Percentiles rank a stretch among this genome's conserved stretches.
Conservation (phyloP, 2,797 vertebrate genomes). For the Buphagus erythrorhynchus region DNA sequence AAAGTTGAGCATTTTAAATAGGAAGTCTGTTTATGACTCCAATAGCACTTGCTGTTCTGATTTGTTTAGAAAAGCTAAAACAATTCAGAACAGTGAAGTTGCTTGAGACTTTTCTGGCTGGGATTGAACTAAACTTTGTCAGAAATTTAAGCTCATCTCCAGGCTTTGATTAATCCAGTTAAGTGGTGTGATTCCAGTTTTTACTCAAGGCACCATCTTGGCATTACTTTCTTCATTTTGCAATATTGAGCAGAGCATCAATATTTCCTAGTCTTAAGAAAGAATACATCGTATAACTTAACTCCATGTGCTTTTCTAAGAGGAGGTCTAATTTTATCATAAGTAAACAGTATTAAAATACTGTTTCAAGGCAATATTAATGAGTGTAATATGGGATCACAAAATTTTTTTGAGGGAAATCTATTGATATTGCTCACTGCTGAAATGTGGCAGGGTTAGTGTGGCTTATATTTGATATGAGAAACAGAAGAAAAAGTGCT, state of each 20-base stretch:
- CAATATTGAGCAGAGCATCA: background rate
- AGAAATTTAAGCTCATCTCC: slow-evolving; percentile 30
- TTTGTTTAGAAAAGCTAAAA: slow-evolving; percentile 65
- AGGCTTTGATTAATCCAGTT: slow-evolving; percentile 19
- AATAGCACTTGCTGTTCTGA: slow-evolving; percentile 67
- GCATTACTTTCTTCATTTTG: background rate
- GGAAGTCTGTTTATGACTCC: slow-evolving; percentile 68
- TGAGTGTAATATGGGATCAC: background rate
- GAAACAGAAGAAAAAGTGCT: background rate
- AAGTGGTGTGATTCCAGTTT: background rate
- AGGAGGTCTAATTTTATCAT: background rate
- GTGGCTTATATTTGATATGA: background rate
- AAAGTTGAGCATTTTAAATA: slow-evolving; percentile 67
- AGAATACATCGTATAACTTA: background rate
- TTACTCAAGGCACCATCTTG: background rate
- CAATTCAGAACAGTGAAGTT: slow-evolving; percentile 48
- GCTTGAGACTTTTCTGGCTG: slow-evolving; percentile 51
- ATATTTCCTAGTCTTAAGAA: background rate
- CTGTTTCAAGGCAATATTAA: background rate
- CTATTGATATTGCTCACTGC: background rate
- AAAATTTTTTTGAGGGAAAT: background rate
- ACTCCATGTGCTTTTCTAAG: background rate
- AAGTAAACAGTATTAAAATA: background rate
- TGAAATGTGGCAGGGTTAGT: background rate
- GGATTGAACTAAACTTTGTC: slow-evolving; percentile 21